Evolutionary conservation across 2,888 invertebrate genomes (phyloP).

Genomic region (Buathra laborator): DNA sequence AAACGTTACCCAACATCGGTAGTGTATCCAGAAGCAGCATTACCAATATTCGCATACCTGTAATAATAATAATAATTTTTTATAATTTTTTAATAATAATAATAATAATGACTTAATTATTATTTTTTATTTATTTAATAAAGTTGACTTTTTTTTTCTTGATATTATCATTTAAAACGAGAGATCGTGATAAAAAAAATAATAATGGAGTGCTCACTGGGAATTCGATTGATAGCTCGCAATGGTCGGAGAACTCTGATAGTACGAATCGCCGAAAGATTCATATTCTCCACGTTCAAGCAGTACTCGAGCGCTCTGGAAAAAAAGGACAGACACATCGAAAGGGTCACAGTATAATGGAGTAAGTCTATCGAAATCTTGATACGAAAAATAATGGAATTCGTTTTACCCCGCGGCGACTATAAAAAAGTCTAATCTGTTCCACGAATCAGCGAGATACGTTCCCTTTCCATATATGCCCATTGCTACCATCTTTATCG

Average conservation of each 20-base stretch:
- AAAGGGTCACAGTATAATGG: not conserved
- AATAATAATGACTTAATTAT: no score
- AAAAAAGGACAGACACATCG: constrained; percentile 58
- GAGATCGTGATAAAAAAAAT: constrained; percentile 21
- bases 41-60: constrained; percentile 99
- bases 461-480: constrained; percentile 97
- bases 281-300: constrained; percentile 98
- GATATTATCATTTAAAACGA: not conserved
- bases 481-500: constrained; percentile 99
- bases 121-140: no score
- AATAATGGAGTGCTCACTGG: constrained; percentile 91
- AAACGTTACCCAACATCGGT: constrained; percentile 99
- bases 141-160: no score
- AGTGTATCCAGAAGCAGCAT: constrained; percentile 99
- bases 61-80: constrained; percentile 68
- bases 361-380: not conserved
- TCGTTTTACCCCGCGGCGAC: constrained; percentile 95
- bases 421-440: constrained; percentile 99
- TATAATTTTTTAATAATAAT: no score
- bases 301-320: constrained; percentile 94
- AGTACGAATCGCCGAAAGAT: constrained; percentile 98
- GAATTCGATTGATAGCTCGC: constrained; percentile 99
- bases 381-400: no score
- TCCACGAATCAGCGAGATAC: constrained; percentile 99
- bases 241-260: constrained; percentile 98